These are phyloP conservation scores for Onychostoma macrolepis DNA, from an alignment of 2,113 vertebrate genomes.

Conservation along the genomic window DNA sequence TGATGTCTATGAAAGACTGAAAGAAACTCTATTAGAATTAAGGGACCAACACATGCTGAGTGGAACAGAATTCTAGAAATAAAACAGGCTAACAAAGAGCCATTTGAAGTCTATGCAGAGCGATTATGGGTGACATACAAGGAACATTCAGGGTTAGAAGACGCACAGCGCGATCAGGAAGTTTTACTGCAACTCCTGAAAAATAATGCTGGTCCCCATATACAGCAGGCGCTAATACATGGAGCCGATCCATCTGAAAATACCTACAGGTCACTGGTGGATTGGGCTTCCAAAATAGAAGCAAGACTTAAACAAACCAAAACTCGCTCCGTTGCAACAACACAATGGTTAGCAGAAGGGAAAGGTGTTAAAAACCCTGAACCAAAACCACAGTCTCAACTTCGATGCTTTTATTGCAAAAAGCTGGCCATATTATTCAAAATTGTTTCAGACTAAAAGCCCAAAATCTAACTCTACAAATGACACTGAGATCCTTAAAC, in stretches of 20 bases:
- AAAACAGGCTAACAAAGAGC: background rate
- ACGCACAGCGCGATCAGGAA: background rate
- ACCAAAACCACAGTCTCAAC: rapidly evolving
- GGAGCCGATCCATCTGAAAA: background rate
- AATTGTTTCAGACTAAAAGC: background rate
- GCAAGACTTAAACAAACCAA: background rate
- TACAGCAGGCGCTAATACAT: background rate
- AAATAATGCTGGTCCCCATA: background rate
- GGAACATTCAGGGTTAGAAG: background rate
- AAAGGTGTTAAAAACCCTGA: rapidly evolving
- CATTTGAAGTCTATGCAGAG: background rate
- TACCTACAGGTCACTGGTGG: background rate
- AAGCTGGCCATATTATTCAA: background rate
- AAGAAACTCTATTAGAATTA: background rate
- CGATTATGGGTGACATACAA: background rate
- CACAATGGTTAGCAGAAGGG: background rate
- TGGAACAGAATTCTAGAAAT: background rate
- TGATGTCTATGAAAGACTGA: background rate
- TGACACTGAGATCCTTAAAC: background rate
- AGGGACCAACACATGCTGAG: background rate
- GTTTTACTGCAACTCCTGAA: background rate
- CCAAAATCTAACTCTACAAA: no score
- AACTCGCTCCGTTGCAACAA: background rate
- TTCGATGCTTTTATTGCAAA: background rate
- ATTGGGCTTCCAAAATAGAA: background rate